Percentiles rank a stretch among this genome's conserved stretches.
Conservation (phyloP, 2,797 vertebrate species). For the Hemitrygon akajei region DNA sequence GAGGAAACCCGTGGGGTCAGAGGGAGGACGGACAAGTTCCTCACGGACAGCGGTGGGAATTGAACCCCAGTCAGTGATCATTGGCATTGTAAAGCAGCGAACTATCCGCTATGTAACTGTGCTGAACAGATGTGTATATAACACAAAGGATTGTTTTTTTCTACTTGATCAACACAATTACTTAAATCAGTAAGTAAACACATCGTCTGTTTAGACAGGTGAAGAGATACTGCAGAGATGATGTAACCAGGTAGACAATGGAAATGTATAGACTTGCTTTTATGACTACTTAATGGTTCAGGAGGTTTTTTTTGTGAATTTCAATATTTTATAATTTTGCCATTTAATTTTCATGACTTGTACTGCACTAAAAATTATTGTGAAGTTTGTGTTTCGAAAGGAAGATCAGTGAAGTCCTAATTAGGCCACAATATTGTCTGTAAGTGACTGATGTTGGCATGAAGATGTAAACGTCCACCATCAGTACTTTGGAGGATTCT, state of each 20-base stretch:
- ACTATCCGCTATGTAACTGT: too few relatives aligned
- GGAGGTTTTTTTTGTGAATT: neutral
- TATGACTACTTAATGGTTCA: neutral
- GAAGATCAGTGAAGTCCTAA: neutral
- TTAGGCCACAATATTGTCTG: neutral
- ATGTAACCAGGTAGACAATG: neutral
- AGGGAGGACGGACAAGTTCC: too few relatives aligned
- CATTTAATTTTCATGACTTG: neutral
- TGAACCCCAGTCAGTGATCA: too few relatives aligned
- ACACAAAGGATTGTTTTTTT: neutral
- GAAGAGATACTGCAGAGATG: neutral
- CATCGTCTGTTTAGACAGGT: neutral
- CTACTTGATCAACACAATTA: neutral
- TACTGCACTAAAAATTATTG: neutral
- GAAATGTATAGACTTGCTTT: neutral
- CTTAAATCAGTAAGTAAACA: neutral
- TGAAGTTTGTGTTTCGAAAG: neutral
- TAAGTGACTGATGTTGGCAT: too few relatives aligned
- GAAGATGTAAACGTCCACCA: neutral
- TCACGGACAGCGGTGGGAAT: too few relatives aligned
- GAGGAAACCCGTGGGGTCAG: too few relatives aligned
- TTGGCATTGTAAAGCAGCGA: too few relatives aligned
- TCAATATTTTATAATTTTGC: neutral
- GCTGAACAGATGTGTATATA: neutral
- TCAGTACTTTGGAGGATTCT: neutral